Evolutionary conservation across 2,113 vertebrate species (phyloP).

Genomic region (Ancistrus triradiatus): DNA sequence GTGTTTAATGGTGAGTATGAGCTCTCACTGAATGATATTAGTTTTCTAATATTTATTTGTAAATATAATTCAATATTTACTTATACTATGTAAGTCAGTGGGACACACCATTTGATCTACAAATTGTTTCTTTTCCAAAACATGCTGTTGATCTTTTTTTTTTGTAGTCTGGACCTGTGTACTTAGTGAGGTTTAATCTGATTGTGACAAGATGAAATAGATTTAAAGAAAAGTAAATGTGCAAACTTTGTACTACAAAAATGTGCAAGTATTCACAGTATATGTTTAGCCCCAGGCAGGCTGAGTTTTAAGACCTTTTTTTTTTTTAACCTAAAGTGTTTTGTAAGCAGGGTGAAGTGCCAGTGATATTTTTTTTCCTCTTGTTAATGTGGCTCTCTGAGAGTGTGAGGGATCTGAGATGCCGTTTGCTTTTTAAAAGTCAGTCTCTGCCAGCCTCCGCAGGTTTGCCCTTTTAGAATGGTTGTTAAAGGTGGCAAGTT

Average conservation of each 20-base stretch:
- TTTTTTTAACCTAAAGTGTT: not conserved
- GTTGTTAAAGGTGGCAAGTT: slow-evolving; percentile 8
- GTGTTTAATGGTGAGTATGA: too few relatives aligned
- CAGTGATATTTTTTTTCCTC: slow-evolving; percentile 22
- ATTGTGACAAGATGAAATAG: too few relatives aligned
- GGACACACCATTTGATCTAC: too few relatives aligned
- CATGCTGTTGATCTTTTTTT: too few relatives aligned
- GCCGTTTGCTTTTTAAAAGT: not conserved
- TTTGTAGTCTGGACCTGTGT: too few relatives aligned
- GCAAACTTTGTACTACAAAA: not conserved
- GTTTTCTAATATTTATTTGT: too few relatives aligned
- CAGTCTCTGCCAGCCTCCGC: slow-evolving; percentile 5
- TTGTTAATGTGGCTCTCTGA: slow-evolving; percentile 17
- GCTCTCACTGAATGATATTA: too few relatives aligned
- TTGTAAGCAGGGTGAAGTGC: not conserved
- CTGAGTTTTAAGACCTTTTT: not conserved
- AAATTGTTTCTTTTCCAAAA: too few relatives aligned
- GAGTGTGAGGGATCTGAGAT: not conserved
- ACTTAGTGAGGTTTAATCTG: too few relatives aligned
- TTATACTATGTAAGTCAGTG: too few relatives aligned
- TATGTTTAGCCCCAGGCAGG: slow-evolving; percentile 10
- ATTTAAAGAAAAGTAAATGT: not conserved
- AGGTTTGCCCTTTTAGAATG: slow-evolving; percentile 11
- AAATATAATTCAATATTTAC: too few relatives aligned
- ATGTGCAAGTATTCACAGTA: not conserved